Evolutionary conservation across 2,888 invertebrate species (phyloP).

Genomic region (Eristalis pertinax): DNA sequence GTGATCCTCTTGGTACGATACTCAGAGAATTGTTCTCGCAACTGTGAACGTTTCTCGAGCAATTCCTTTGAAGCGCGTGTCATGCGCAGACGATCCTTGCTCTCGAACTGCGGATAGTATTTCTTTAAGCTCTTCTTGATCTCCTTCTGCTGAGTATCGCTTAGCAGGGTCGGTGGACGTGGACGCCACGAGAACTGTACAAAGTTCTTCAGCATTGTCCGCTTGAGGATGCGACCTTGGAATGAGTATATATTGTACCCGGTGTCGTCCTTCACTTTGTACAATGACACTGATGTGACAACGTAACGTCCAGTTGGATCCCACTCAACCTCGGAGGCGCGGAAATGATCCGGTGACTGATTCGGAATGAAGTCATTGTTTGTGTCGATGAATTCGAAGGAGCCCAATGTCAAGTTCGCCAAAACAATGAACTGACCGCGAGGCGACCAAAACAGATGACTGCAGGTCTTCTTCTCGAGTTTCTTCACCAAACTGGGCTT

Average conservation of each 20-base stretch:
- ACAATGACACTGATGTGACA: constrained; percentile 95
- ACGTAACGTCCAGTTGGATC: constrained; percentile 99
- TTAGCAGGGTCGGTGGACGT: constrained; percentile 92
- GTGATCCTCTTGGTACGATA: constrained; percentile 89
- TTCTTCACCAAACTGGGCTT: constrained; percentile 93
- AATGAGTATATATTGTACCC: constrained; percentile 99
- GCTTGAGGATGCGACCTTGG: constrained; percentile 89
- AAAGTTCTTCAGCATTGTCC: constrained; percentile 95
- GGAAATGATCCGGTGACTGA: constrained; percentile 96
- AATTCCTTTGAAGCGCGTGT: constrained; percentile 97
- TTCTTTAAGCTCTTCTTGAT: constrained; percentile 99
- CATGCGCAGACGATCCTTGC: constrained; percentile 95
- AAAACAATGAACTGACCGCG: constrained; percentile 97
- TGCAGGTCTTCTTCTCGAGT: constrained; percentile 93
- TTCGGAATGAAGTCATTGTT: constrained; percentile 96
- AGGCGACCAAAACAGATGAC: constrained; percentile 97
- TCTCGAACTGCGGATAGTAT: constrained; percentile 97
- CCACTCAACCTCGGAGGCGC: constrained; percentile 98
- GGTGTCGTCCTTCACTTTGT: constrained; percentile 95
- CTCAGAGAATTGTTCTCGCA: constrained; percentile 93
- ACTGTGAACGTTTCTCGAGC: constrained; percentile 93
- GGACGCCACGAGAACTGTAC: constrained; percentile 98
- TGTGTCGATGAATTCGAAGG: constrained; percentile 96
- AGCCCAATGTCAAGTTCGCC: constrained; percentile 94
- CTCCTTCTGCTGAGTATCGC: constrained; percentile 93